Conservation (phyloP, 2,113 vertebrate genomes). For the Patagioenas fasciata region DNA sequence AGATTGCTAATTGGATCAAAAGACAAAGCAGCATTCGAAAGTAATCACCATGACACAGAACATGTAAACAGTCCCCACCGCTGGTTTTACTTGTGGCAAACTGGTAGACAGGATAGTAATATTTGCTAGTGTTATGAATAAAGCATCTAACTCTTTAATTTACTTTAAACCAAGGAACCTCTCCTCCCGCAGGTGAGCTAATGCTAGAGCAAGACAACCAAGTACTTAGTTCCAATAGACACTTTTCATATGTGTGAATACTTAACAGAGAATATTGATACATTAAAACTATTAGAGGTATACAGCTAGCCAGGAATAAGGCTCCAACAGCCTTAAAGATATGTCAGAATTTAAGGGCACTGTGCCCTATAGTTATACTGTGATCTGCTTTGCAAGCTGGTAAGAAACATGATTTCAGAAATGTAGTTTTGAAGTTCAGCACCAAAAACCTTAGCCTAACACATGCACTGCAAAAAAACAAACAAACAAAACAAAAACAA, state of each 20-base stretch:
- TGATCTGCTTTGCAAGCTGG: neutral
- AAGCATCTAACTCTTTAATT: neutral
- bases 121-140: neutral
- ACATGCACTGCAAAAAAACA: rapidly evolving
- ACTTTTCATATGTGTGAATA: rapidly evolving
- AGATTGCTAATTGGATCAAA: neutral
- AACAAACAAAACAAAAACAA: too few species aligned
- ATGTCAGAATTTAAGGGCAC: neutral
- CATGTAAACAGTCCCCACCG: neutral
- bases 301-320: neutral
- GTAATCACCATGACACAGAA: neutral
- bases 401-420: neutral
- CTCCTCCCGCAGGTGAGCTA: neutral
- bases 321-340: neutral
- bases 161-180: neutral
- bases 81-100: neutral
- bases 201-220: neutral
- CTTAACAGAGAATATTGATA: neutral
- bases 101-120: neutral
- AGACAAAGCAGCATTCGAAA: neutral
- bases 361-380: neutral
- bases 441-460: neutral
- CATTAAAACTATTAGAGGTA: neutral
- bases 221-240: neutral
- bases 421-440: neutral